Conservation (phyloP, 2,797 vertebrate genomes). For the Poecilia wingei region DNA sequence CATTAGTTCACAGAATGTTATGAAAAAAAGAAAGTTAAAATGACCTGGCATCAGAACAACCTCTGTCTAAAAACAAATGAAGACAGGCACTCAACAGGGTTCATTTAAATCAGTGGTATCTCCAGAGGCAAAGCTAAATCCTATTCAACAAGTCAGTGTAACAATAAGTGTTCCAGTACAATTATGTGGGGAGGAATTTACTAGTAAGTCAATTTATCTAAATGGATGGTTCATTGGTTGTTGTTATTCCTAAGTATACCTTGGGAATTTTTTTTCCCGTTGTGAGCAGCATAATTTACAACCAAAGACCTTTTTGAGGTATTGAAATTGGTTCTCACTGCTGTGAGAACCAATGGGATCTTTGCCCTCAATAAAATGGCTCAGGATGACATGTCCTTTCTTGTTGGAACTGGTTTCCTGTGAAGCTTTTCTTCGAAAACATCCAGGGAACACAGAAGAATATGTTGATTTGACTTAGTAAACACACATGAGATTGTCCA, state of each 20-base stretch:
- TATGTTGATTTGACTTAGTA: conserved; percentile 48
- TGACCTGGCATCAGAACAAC: conserved; percentile 32
- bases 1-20: conserved; percentile 37
- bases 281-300: conserved; percentile 56
- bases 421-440: conserved; percentile 57
- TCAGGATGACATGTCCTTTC: conserved; percentile 58
- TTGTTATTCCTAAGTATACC: conserved; percentile 48
- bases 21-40: conserved; percentile 21
- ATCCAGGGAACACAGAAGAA: conserved; percentile 35
- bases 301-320: conserved; percentile 51
- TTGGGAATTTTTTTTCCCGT: conserved; percentile 48
- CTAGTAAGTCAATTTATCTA: conserved; percentile 56
- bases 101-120: conserved; percentile 29
- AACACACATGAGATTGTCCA: conserved; percentile 32
- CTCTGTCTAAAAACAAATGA: conserved; percentile 15
- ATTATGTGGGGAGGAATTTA: conserved; percentile 61
- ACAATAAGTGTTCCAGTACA: conserved; percentile 57
- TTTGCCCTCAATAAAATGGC: conserved; percentile 66
- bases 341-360: conserved; percentile 72
- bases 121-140: conserved; percentile 20
- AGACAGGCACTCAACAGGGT: conserved; percentile 8
- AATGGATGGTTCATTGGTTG: conserved; percentile 46
- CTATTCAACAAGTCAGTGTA: conserved; percentile 49
- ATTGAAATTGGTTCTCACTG: conserved; percentile 74
- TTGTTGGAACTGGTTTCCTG: conserved; percentile 65